Evolutionary conservation across 2,888 invertebrate species (phyloP), one percentile per base, ranked within the genome.

Genomic region (Synanthedon tipuliformis): DNA sequence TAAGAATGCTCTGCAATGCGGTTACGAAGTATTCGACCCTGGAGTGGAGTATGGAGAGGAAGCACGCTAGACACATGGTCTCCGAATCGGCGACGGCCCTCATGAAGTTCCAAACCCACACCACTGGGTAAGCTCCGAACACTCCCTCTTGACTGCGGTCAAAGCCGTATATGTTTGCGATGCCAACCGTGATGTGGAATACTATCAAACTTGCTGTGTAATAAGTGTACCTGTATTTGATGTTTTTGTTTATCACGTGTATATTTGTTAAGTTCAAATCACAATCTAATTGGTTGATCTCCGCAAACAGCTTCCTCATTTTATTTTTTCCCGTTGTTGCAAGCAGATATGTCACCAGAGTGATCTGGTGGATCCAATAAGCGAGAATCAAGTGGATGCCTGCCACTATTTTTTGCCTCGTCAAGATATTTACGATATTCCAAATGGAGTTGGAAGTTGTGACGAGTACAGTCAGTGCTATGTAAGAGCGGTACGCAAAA

Each of bases 271-370:
- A 5, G 27, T 13, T 40, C 12, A 23, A 7, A 40, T 4, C 15
- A 12, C 1, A 11, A 51, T 53, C 51, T 3, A 53, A 41, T 3
- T 49, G 48, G 12, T 53, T 49, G 10, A 53, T 40, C 10, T 51
- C 51, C 1, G n/a, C 8, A 4, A 53, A 48, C n/a, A 53, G 40
- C 49, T 53, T 53, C 48, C 13, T 49, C 3, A 53, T 49, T 50
- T 53, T 53, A 16, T 51, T 27, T 18, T 53, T 51, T 11, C 18
- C 45, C 27, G 13, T 23, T 23, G 45, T 45, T 15, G 8, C n/a
- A 45, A 45, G 45, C 15, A 45, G 45, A 45, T 45, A n/a, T 13
- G 45, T n/a, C 7, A 45, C 13, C 45, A 45, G 45, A 45, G 15
- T n/a, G 15, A 45, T 45, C 7, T 45, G 45, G 12, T 45, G 45